Conservation (phyloP, 2,888 invertebrate genomes). For the Brachypalpus laphriformis region DNA sequence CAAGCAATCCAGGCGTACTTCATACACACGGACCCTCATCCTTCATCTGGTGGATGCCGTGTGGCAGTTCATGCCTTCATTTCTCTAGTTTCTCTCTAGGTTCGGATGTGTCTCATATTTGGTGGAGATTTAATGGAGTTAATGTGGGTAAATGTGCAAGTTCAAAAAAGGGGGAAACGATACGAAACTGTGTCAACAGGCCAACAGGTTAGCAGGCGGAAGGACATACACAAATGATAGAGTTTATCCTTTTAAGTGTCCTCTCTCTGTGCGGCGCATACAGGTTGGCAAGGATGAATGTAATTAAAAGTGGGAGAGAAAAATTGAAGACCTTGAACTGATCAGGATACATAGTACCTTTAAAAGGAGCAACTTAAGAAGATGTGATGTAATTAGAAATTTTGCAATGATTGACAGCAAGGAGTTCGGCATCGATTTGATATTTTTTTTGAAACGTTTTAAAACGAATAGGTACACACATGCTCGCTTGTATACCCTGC, state of each 20-base stretch:
- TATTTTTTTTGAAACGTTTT: no score
- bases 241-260: constrained; percentile 54
- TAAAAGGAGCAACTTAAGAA: not conserved
- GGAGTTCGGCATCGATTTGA: no score
- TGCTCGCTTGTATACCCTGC: no score
- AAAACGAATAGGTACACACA: no score
- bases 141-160: constrained; percentile 54
- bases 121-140: constrained; percentile 67
- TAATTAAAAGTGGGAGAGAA: constrained; percentile 53
- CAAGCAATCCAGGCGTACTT: constrained; percentile 27
- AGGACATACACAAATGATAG: constrained; percentile 49
- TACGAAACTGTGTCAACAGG: constrained; percentile 65
- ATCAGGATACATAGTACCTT: not conserved
- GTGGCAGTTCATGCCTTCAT: constrained; percentile 30
- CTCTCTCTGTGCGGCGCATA: constrained; percentile 4
- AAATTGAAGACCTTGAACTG: constrained; percentile 46
- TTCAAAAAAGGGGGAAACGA: constrained; percentile 25
- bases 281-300: constrained; percentile 33
- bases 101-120: constrained; percentile 37
- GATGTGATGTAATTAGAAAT: not conserved
- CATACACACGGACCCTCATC: constrained; percentile 46
- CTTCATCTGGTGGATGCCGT: constrained; percentile 40
- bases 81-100: constrained; percentile 27
- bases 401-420: no score
- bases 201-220: constrained; percentile 65